These are phyloP conservation scores for Pachyrhynchus sulphureomaculatus DNA, from an alignment of 1,140 invertebrate genomes.

Conservation along the genomic window DNA sequence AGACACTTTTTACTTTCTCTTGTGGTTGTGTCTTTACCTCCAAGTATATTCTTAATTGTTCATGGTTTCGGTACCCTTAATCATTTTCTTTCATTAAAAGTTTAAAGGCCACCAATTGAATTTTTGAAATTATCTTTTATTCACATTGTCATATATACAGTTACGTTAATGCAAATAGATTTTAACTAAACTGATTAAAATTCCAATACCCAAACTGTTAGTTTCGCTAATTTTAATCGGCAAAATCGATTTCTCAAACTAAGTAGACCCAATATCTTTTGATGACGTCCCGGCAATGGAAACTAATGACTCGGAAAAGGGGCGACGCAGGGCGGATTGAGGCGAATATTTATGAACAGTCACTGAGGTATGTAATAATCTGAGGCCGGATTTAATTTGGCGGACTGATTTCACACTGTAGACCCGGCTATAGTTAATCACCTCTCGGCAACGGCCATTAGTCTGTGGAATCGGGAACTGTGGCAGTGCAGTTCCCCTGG, in stretches of 20 bases:
- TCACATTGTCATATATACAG: too few relatives aligned
- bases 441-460: conserved; percentile 34
- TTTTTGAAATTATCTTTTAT: too few relatives aligned
- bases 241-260: not conserved
- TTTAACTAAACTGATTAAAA: too few relatives aligned
- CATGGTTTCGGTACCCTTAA: too few relatives aligned
- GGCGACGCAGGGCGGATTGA: not conserved
- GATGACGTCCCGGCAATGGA: not conserved
- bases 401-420: conserved; percentile 60
- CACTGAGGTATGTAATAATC: conserved; percentile 68
- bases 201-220: not conserved
- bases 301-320: conserved; percentile 8
- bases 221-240: conserved; percentile 1
- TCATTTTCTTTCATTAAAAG: too few relatives aligned
- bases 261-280: conserved; percentile 17
- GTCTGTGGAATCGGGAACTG: conserved; percentile 5
- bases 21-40: too few relatives aligned
- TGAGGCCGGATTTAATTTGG: conserved; percentile 67
- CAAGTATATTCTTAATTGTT: too few relatives aligned
- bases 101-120: too few relatives aligned
- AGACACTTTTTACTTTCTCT: too few relatives aligned
- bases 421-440: conserved; percentile 48
- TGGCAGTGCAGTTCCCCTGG: not conserved
- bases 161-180: too few relatives aligned
- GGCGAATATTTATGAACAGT: conserved; percentile 62